Percentiles rank a stretch among this genome's conserved stretches.
Evolutionary conservation across 2,797 vertebrate species (phyloP).

Genomic region (Acanthiza pusilla): DNA sequence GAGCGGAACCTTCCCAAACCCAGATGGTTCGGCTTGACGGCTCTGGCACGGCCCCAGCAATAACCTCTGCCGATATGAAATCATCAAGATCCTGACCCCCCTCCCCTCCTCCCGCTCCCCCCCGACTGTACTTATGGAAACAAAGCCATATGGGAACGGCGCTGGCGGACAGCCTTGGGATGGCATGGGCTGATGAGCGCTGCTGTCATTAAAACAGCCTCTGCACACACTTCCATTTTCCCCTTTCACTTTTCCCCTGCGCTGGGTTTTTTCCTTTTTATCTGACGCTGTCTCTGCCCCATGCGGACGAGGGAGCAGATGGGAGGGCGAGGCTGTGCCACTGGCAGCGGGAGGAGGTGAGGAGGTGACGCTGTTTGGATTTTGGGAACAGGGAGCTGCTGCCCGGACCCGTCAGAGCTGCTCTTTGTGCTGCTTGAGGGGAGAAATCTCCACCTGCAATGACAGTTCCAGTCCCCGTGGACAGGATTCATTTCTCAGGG

Average conservation of each 20-base stretch:
- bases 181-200: neutral
- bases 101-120: neutral
- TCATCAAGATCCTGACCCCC: neutral
- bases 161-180: slow-evolving; percentile 19
- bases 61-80: slow-evolving; percentile 23
- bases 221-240: accelerated
- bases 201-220: neutral
- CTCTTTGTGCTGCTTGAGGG: accelerated
- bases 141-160: slow-evolving; percentile 26
- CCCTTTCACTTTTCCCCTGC: neutral
- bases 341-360: neutral
- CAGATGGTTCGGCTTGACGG: slow-evolving; percentile 49
- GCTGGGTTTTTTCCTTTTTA: neutral
- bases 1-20: slow-evolving; percentile 47
- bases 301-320: neutral
- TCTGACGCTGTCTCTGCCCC: neutral
- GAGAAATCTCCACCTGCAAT: neutral
- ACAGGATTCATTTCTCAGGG: neutral
- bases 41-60: slow-evolving; percentile 56
- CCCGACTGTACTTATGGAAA: neutral
- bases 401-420: neutral
- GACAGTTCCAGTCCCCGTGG: accelerated
- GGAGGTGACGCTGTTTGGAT: neutral
- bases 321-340: neutral
- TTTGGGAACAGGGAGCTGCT: neutral